Conservation (phyloP, 1,140 invertebrate species). For the Procambarus virginalis region DNA sequence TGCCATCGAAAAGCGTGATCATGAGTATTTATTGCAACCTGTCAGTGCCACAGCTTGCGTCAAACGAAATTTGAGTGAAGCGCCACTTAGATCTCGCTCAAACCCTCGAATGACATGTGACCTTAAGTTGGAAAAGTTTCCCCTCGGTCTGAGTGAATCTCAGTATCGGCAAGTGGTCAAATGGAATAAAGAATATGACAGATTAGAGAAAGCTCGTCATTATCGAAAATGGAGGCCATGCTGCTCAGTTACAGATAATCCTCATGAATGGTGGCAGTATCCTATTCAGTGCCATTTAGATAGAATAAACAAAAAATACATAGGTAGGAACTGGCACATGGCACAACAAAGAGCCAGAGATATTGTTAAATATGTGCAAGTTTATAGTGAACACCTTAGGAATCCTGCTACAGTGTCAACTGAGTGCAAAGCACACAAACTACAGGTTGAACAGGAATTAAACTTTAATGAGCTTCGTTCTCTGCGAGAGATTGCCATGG, state of each 20-base stretch:
- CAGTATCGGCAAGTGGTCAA: slow-evolving; percentile 77
- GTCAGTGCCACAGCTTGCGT: slow-evolving; percentile 88
- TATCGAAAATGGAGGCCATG: slow-evolving; percentile 81
- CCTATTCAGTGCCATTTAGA: slow-evolving; percentile 82
- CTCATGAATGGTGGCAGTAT: slow-evolving; percentile 92
- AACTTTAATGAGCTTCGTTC: slow-evolving; percentile 85
- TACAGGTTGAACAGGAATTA: slow-evolving; percentile 84
- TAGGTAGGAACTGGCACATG: slow-evolving; percentile 77
- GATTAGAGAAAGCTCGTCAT: slow-evolving; percentile 77
- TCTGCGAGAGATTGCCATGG: slow-evolving; percentile 83
- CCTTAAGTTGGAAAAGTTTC: slow-evolving; percentile 88
- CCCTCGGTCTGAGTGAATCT: slow-evolving; percentile 84
- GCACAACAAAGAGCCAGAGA: slow-evolving; percentile 80
- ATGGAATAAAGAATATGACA: slow-evolving; percentile 76
- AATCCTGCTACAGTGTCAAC: slow-evolving; percentile 79
- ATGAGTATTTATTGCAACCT: slow-evolving; percentile 83
- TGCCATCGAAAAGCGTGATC: slow-evolving; percentile 76
- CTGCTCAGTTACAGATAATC: slow-evolving; percentile 78
- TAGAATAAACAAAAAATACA: slow-evolving; percentile 74
- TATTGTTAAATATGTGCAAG: slow-evolving; percentile 84
- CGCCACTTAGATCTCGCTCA: slow-evolving; percentile 84
- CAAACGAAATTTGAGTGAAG: slow-evolving; percentile 87
- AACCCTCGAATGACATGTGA: slow-evolving; percentile 89
- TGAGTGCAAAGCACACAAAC: slow-evolving; percentile 83
- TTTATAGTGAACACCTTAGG: slow-evolving; percentile 75